Conservation (phyloP, 2,888 invertebrate species). For the Leptura quadrifasciata region DNA sequence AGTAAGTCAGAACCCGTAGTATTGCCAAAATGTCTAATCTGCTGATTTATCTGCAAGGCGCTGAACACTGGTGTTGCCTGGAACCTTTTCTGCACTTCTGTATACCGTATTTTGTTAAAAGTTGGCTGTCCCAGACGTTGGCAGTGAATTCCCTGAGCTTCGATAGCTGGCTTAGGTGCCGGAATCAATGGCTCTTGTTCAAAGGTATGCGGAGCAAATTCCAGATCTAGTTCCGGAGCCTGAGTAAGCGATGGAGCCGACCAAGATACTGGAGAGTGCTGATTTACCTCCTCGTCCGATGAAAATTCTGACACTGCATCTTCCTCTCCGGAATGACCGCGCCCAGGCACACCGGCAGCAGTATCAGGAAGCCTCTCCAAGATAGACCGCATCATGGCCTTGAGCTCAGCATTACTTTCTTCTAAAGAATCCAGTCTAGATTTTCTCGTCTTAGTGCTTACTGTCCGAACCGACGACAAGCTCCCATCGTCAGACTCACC, state of each 20-base stretch:
- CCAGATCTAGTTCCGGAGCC: not conserved
- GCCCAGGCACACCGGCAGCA: not conserved
- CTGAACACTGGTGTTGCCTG: conserved; percentile 24
- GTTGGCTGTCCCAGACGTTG: conserved; percentile 27
- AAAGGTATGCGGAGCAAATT: no score
- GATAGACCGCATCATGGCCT: conserved; percentile 7
- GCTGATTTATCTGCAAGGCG: no score
- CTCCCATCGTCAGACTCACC: no score
- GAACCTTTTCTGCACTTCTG: conserved; percentile 43
- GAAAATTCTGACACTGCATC: no score
- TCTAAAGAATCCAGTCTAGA: conserved; percentile 15
- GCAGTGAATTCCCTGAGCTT: no score
- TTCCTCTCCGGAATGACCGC: not conserved
- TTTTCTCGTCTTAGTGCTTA: no score
- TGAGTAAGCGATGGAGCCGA: not conserved
- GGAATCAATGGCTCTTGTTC: no score
- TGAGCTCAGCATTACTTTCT: not conserved
- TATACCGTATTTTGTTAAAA: conserved; percentile 39
- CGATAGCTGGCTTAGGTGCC: no score
- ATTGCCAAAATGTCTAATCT: no score
- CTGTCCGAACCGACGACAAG: not conserved
- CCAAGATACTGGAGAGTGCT: conserved; percentile 16
- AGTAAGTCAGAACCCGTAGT: no score
- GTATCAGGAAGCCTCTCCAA: not conserved
- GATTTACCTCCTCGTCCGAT: not conserved